Evolutionary conservation across 2,113 vertebrate genomes (phyloP).

Genomic region (Sphaerodactylus townsendi): DNA sequence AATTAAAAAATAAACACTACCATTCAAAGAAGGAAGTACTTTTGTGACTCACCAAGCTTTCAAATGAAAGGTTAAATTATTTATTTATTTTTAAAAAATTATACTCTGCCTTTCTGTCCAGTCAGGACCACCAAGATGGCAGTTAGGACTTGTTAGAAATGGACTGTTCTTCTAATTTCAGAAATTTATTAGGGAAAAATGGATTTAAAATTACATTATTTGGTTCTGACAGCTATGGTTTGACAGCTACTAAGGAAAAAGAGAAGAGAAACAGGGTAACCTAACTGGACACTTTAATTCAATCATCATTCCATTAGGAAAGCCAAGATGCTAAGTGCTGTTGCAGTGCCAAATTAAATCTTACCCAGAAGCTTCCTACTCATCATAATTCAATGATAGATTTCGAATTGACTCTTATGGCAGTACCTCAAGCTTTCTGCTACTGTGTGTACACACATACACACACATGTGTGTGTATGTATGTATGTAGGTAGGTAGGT

Average conservation of each 20-base stretch:
- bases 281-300: background rate
- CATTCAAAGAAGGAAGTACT: background rate
- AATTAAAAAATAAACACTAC: background rate
- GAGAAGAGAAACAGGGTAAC: background rate
- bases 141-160: background rate
- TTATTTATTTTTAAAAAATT: background rate
- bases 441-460: background rate
- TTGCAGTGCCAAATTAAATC: background rate
- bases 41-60: background rate
- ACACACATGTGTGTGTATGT: background rate
- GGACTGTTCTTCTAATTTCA: background rate
- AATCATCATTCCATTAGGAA: slow-evolving; percentile 13
- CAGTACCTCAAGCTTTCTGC: background rate
- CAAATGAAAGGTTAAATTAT: background rate
- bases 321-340: background rate
- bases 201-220: background rate
- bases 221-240: background rate
- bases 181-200: background rate
- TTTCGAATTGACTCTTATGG: slow-evolving; percentile 11
- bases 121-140: background rate
- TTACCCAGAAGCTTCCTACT: background rate
- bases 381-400: slow-evolving; percentile 7
- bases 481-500: too few relatives aligned
- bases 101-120: too few relatives aligned
- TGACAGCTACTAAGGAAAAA: background rate